Evolutionary conservation across 2,888 invertebrate genomes (phyloP).

Genomic region (Synanthedon vespiformis): DNA sequence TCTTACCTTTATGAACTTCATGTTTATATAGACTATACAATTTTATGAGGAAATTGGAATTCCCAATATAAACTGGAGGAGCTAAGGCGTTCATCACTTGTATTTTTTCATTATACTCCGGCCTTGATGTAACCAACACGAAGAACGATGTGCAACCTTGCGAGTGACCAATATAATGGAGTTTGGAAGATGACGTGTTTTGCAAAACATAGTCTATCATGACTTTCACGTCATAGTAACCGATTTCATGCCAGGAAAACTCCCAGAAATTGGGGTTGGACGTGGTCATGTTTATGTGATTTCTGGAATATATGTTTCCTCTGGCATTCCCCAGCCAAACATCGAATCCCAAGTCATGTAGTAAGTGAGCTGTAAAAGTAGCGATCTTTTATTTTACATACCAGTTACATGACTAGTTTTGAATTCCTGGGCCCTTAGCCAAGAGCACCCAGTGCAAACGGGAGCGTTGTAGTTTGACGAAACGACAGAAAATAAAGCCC

Average conservation of each 20-base stretch:
- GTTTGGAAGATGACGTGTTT: constrained; percentile 7
- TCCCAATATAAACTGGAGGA: constrained; percentile 65
- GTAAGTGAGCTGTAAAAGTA: constrained; percentile 16
- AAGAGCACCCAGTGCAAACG: too few relatives aligned
- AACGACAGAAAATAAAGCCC: too few relatives aligned
- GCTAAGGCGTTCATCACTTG: constrained; percentile 67
- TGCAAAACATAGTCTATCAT: constrained; percentile 12
- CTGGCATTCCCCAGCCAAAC: constrained; percentile 81
- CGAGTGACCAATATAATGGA: constrained; percentile 19
- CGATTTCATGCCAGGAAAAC: constrained; percentile 18
- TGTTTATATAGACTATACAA: background rate
- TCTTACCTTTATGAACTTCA: background rate
- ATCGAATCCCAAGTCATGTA: constrained; percentile 73
- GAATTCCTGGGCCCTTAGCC: too few relatives aligned
- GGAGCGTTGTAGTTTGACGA: too few relatives aligned
- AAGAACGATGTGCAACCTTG: constrained; percentile 13
- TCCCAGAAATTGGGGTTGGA: constrained; percentile 12
- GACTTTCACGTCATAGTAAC: constrained; percentile 10
- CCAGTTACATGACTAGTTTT: too few relatives aligned
- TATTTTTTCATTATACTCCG: constrained; percentile 25
- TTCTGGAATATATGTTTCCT: constrained; percentile 71
- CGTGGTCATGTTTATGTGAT: constrained; percentile 9
- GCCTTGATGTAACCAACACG: constrained; percentile 9
- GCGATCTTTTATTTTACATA: too few relatives aligned
- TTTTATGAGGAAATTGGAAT: background rate